Base-by-base conservation (phyloP, 1,140 invertebrate species). In the Spodoptera frugiperda region DNA sequence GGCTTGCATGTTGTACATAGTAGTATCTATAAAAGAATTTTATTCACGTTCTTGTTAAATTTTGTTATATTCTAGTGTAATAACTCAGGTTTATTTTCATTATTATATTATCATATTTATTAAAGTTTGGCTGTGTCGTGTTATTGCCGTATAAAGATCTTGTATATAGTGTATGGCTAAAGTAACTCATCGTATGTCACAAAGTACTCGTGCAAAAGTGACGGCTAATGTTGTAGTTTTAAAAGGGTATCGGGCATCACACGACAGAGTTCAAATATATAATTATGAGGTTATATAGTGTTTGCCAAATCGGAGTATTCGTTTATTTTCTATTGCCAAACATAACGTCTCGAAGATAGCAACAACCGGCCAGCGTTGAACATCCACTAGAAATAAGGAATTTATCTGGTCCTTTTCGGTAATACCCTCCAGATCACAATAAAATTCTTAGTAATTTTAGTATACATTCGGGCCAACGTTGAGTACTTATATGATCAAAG, bases 371-470 rank as follows among this genome's bases (percentile, higher is more conserved):
- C 92, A 93, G 89, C 91, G 83, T 90, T 87, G 84, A 90, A 90
- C 90, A 92, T 93, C 92, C 92, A 93, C 85, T 93, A 93, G 92
- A 85, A 86, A 78, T 92, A 91, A 92, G 90, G 76, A 78, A 84
- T 82, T 85, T 85, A 85, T 91, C 87, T 90, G 88, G 88, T 91
- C 90, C 89, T 89, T 83, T 92, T 88, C 83, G 82, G 84, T 86
- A 86, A 85, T 81, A 91, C 90, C 92, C 91, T 92, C 91, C 91
- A 92, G 68, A 87, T 81, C 85, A 91, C 86, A 90, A 91, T 91
- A 87, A 90, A 91, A 81, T 86, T 79, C 79, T 82, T 91, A 91
- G 84, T 89, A 88, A 89, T 87, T 89, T 85, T 92, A 89, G 81
- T 86, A 80, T 82, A 72, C 90, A 85, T 85, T 85, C 79, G 85